Conservation (phyloP, 2,888 invertebrate genomes). For the Seira sanloemensis region DNA sequence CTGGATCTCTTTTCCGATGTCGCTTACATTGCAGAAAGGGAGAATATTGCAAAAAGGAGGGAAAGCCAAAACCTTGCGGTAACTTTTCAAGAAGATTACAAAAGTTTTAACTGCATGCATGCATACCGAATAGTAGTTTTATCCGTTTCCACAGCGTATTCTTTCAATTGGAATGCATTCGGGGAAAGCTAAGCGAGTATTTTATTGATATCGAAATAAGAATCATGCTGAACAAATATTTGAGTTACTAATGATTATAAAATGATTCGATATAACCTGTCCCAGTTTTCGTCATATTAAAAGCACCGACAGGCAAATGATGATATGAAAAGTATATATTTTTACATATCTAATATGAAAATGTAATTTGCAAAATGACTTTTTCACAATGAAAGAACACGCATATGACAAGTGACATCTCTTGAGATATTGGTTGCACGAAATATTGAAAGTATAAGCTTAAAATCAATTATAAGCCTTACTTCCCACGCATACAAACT, state of each 20-base stretch:
- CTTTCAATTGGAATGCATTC: slow-evolving; percentile 6
- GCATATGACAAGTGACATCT: too few species aligned
- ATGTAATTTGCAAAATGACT: too few species aligned
- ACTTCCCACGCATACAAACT: too few species aligned
- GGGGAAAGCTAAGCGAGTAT: background rate
- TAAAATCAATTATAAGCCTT: too few species aligned
- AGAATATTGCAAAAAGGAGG: background rate
- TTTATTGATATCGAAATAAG: background rate
- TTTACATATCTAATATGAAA: too few species aligned
- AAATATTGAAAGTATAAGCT: too few species aligned
- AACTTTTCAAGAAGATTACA: background rate
- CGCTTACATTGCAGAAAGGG: background rate
- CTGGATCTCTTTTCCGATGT: background rate
- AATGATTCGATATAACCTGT: too few species aligned
- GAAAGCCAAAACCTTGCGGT: background rate
- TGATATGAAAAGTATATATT: too few species aligned
- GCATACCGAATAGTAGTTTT: background rate
- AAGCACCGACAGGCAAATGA: too few species aligned
- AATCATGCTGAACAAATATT: slow-evolving; percentile 34
- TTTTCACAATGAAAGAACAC: too few species aligned
- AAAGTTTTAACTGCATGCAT: background rate
- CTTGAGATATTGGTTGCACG: too few species aligned
- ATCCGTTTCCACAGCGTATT: background rate
- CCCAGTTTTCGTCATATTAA: too few species aligned
- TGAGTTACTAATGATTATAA: slow-evolving; percentile 30